phyloP scores from a whole-genome alignment of 2,888 invertebrate genomes.

The Plagiodera versicolora region DNA sequence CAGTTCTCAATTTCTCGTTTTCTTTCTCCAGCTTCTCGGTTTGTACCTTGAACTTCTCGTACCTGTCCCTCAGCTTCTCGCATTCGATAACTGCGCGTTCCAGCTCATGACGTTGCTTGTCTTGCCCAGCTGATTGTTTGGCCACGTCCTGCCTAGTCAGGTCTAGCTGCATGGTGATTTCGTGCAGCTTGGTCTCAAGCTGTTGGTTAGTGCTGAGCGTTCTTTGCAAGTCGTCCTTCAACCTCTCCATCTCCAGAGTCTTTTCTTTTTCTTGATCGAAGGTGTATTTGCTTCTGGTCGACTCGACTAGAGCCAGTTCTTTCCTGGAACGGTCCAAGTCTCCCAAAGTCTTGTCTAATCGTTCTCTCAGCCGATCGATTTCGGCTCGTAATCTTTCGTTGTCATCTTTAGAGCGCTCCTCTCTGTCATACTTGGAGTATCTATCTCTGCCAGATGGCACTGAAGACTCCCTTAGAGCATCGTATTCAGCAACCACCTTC shows the following conservation, averaged over 20 bases:
- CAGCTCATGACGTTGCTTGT: conserved; percentile 77
- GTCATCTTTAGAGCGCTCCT: conserved; percentile 71
- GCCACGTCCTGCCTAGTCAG: conserved; percentile 76
- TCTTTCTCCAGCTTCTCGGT: conserved; percentile 74
- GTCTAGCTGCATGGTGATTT: conserved; percentile 79
- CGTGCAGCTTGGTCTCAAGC: conserved; percentile 76
- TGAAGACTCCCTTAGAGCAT: conserved; percentile 80
- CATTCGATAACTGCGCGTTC: conserved; percentile 86
- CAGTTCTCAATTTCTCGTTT: conserved; percentile 75
- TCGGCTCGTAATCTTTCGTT: conserved; percentile 77
- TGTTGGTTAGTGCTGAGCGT: conserved; percentile 65
- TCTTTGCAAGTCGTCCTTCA: conserved; percentile 75
- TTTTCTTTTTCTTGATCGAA: conserved; percentile 70
- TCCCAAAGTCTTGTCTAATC: conserved; percentile 77
- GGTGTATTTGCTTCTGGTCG: conserved; percentile 73
- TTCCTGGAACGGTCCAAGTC: conserved; percentile 78
- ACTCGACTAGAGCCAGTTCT: conserved; percentile 75
- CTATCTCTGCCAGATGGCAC: conserved; percentile 66
- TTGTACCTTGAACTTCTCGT: conserved; percentile 78
- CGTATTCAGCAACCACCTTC: conserved; percentile 77
- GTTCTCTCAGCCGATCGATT: conserved; percentile 73
- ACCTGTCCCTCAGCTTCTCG: conserved; percentile 83
- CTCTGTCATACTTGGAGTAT: conserved; percentile 76
- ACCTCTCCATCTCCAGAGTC: conserved; percentile 67
- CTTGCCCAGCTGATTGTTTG: conserved; percentile 73